phyloP scores from a whole-genome alignment of 2,113 vertebrate species.

The Amia ocellicauda region DNA sequence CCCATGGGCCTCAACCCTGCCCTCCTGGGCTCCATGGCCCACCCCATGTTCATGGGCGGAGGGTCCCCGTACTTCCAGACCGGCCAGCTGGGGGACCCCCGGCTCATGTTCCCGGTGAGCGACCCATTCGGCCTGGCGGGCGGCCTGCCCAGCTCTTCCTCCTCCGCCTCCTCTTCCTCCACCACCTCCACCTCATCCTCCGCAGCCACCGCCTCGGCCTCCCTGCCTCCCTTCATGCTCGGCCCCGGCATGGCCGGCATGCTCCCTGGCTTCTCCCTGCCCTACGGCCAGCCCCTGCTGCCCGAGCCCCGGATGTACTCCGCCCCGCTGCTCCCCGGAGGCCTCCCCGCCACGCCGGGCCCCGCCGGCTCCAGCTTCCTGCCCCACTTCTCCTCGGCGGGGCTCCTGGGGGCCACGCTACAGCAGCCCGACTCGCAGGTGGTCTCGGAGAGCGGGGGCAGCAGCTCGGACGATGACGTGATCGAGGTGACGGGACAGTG shows the following conservation, averaged over 20 bases:
- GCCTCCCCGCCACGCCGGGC: slow-evolving; percentile 73
- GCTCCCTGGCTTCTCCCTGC: slow-evolving; percentile 82
- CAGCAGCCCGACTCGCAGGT: slow-evolving; percentile 72
- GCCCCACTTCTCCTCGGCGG: slow-evolving; percentile 78
- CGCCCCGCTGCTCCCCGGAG: slow-evolving; percentile 69
- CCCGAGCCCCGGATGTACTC: slow-evolving; percentile 80
- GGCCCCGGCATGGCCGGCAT: slow-evolving; percentile 84
- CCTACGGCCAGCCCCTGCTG: slow-evolving; percentile 86
- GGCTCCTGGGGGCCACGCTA: slow-evolving; percentile 82
- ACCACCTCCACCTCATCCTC: slow-evolving; percentile 78
- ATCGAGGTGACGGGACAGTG: slow-evolving; percentile 96
- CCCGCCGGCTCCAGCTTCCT: slow-evolving; percentile 77
- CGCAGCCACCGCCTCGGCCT: slow-evolving; percentile 75
- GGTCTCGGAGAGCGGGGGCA: slow-evolving; percentile 80
- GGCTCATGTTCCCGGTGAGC: slow-evolving; percentile 86
- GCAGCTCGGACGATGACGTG: slow-evolving; percentile 94
- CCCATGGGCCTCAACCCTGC: slow-evolving; percentile 85
- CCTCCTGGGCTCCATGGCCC: slow-evolving; percentile 80
- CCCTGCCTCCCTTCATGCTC: slow-evolving; percentile 84
- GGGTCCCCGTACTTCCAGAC: slow-evolving; percentile 84
- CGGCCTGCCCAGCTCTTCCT: slow-evolving; percentile 63
- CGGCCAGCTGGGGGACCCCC: slow-evolving; percentile 86
- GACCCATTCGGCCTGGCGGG: slow-evolving; percentile 64
- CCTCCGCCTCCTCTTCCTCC: slow-evolving; percentile 73
- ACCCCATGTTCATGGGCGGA: slow-evolving; percentile 80